A percentile compares a stretch with the other conserved stretches of the same genome.
phyloP scores from a whole-genome alignment of 1,140 invertebrate genomes.

The Eumeta japonica region DNA sequence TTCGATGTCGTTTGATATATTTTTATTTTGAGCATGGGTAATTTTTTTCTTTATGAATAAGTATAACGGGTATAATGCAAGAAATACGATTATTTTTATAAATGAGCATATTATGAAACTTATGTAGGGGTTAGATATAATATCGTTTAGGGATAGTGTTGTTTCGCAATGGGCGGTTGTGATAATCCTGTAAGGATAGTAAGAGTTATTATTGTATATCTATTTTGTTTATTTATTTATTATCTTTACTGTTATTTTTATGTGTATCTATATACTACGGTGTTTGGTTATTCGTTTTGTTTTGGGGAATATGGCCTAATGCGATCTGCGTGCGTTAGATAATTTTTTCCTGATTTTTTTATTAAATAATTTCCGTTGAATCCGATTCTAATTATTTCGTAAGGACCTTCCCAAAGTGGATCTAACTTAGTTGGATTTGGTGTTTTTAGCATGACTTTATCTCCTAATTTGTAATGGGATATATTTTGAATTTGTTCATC shows the following conservation, averaged over 20 bases:
- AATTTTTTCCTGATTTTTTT: conserved; percentile 15
- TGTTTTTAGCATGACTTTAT: conserved; percentile 20
- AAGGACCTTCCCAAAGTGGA: conserved; percentile 29
- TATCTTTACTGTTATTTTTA: too few species aligned
- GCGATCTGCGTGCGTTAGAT: conserved; percentile 20
- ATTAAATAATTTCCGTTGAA: conserved; percentile 30
- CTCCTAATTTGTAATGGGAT: conserved; percentile 15
- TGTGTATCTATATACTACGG: too few species aligned
- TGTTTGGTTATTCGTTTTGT: too few species aligned
- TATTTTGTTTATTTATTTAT: too few species aligned
- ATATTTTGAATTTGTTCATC: conserved; percentile 24
- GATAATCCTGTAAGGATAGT: too few species aligned
- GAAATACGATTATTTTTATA: conserved; percentile 11
- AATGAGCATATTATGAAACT: conserved; percentile 16
- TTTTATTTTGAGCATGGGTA: too few species aligned
- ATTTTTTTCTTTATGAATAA: conserved; percentile 7
- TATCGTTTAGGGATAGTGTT: too few species aligned
- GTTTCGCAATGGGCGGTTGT: too few species aligned
- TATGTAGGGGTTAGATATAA: conserved; percentile 14
- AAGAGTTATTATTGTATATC: too few species aligned
- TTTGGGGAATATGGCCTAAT: conserved; percentile 15
- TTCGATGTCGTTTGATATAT: conserved; percentile 3
- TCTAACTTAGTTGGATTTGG: conserved; percentile 27
- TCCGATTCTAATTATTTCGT: conserved; percentile 21
- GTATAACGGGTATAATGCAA: conserved; percentile 14